Conservation (phyloP, 2,888 invertebrate genomes). For the Pandemis heparana region DNA sequence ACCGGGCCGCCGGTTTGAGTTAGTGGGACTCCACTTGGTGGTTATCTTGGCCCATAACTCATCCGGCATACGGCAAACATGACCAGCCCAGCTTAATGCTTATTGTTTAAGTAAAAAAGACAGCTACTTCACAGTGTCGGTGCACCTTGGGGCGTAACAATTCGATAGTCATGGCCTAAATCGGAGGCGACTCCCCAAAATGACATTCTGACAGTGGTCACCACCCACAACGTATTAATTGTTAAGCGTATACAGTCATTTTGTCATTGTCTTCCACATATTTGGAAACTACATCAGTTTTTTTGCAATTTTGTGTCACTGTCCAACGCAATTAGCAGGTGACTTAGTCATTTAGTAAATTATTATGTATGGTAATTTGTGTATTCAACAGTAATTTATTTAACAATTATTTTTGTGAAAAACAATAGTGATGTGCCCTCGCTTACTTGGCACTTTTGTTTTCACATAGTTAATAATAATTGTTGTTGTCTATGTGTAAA, state of each 20-base stretch:
- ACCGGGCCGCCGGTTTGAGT: no score
- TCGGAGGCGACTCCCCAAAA: not conserved
- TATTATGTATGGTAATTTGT: not conserved
- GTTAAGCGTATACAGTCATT: no score
- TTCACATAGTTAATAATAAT: not conserved
- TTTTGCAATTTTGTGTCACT: no score
- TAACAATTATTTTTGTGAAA: not conserved
- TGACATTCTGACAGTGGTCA: slow-evolving; percentile 27
- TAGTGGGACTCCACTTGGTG: no score
- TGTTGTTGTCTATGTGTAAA: not conserved
- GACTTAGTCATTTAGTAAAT: not conserved
- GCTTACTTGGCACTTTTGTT: not conserved
- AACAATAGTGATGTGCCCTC: no score
- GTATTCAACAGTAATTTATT: no score
- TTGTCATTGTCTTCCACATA: no score
- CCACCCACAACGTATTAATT: not conserved
- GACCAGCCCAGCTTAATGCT: no score
- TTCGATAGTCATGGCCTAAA: not conserved
- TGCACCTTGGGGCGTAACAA: not conserved
- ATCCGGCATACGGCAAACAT: no score
- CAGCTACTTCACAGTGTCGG: slow-evolving; percentile 23
- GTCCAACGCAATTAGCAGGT: not conserved
- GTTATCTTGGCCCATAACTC: no score
- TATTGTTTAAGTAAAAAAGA: no score
- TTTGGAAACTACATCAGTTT: no score